Conservation (phyloP, 2,113 vertebrate genomes). For the Pimephales promelas region DNA sequence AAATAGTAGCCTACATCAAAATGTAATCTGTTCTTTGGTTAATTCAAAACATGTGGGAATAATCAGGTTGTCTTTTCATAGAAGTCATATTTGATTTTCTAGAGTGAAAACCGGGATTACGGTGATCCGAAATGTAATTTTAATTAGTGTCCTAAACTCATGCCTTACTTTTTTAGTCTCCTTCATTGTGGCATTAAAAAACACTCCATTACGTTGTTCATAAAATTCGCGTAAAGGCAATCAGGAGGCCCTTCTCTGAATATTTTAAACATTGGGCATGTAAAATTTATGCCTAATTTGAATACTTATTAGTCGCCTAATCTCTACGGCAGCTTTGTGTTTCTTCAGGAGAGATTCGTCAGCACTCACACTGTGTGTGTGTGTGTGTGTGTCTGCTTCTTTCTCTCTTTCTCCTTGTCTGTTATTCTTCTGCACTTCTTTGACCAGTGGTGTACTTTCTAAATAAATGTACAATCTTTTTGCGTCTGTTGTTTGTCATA, state of each 20-base stretch:
- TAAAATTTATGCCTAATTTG: slow-evolving; percentile 99
- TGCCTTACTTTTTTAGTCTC: slow-evolving; percentile 63
- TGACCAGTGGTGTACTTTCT: slow-evolving; percentile 70
- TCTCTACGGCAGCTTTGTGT: slow-evolving; percentile 93
- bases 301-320: slow-evolving; percentile 98
- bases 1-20: slow-evolving; percentile 1
- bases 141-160: slow-evolving; percentile 46
- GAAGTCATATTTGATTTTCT: slow-evolving; percentile 39
- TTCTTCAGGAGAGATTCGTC: slow-evolving; percentile 90
- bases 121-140: slow-evolving; percentile 32
- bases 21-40: slow-evolving; percentile 23
- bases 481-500: slow-evolving; percentile 64
- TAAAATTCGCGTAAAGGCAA: slow-evolving; percentile 92
- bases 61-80: not conserved
- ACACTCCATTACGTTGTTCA: slow-evolving; percentile 89
- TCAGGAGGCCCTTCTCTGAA: slow-evolving; percentile 95
- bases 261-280: slow-evolving; percentile 99
- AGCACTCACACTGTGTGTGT: slow-evolving; percentile 56
- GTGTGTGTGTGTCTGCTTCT: slow-evolving; percentile 48
- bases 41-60: not conserved
- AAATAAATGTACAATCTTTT: slow-evolving; percentile 60
- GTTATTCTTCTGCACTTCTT: slow-evolving; percentile 67
- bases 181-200: slow-evolving; percentile 72
- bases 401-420: slow-evolving; percentile 47
- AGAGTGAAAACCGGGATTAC: not conserved